Percentiles rank a stretch among this genome's conserved stretches.
phyloP scores from a whole-genome alignment of 2,888 invertebrate genomes.

The Philereme vetulata region DNA sequence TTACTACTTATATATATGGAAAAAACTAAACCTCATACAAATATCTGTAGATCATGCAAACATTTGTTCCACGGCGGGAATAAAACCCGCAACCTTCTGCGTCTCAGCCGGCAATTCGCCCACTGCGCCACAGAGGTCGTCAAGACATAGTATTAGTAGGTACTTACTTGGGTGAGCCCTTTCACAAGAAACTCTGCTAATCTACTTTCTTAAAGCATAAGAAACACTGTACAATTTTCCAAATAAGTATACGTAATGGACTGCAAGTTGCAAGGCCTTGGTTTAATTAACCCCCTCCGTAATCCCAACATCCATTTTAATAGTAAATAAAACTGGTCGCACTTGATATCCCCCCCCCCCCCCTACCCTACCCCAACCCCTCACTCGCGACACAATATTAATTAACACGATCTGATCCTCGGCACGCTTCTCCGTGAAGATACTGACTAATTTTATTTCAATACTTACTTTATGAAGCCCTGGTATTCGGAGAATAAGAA shows the following conservation, averaged over 20 bases:
- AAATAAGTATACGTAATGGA: background rate
- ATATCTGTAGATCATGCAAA: too few relatives aligned
- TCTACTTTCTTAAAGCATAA: too few relatives aligned
- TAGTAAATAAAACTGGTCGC: constrained; percentile 43
- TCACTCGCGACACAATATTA: constrained; percentile 22
- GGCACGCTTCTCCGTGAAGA: constrained; percentile 43
- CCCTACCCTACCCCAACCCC: constrained; percentile 3
- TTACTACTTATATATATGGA: too few relatives aligned
- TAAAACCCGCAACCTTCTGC: too few relatives aligned
- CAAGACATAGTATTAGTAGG: too few relatives aligned
- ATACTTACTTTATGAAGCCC: constrained; percentile 10
- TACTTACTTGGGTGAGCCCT: too few relatives aligned
- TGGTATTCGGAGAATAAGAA: constrained; percentile 1
- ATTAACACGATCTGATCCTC: constrained; percentile 44
- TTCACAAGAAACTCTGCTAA: too few relatives aligned
- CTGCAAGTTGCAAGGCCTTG: too few relatives aligned
- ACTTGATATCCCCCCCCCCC: constrained; percentile 36
- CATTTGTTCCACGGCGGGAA: too few relatives aligned
- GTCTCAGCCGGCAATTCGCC: too few relatives aligned
- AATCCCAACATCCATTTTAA: constrained; percentile 30
- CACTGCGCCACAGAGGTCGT: too few relatives aligned
- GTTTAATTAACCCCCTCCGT: background rate
- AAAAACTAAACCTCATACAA: too few relatives aligned
- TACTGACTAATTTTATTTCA: constrained; percentile 38
- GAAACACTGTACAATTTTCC: background rate